Percentiles rank a stretch among this genome's conserved stretches.
Conservation (phyloP, 2,797 vertebrate genomes). For the Coregonus ussuriensis region DNA sequence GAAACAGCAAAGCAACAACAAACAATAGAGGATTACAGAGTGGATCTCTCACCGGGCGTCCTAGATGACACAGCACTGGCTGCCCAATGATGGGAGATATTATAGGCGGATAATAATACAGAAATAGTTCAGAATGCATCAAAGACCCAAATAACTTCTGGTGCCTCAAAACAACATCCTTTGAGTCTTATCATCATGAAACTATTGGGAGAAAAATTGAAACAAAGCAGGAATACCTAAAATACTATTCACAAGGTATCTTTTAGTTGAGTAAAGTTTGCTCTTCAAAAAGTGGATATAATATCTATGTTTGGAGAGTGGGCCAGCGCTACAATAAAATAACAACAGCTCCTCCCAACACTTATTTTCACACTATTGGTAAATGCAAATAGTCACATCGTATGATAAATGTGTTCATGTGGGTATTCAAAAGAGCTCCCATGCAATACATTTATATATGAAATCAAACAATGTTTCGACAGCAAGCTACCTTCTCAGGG, state of each 20-base stretch:
- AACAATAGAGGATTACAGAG: background rate
- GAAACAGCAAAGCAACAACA: background rate
- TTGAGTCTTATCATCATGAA: background rate
- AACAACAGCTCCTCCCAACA: background rate
- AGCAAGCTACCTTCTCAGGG: slow-evolving; percentile 22
- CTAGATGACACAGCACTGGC: background rate
- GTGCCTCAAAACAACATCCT: background rate
- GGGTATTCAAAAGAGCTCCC: too few relatives aligned
- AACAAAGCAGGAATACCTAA: background rate
- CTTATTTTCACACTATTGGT: background rate
- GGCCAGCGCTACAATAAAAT: background rate
- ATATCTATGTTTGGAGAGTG: background rate
- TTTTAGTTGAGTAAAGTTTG: background rate
- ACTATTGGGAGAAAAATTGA: background rate
- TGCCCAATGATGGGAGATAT: background rate
- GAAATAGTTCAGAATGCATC: background rate
- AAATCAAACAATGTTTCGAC: background rate
- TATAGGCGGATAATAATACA: background rate
- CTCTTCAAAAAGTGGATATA: background rate
- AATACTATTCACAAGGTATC: background rate
- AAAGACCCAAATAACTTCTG: background rate
- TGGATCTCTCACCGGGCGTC: background rate
- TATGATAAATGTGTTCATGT: too few relatives aligned
- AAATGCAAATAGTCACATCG: background rate
- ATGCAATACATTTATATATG: background rate